Base-by-base conservation (phyloP, 2,888 invertebrate species). In the Andrena fulva region DNA sequence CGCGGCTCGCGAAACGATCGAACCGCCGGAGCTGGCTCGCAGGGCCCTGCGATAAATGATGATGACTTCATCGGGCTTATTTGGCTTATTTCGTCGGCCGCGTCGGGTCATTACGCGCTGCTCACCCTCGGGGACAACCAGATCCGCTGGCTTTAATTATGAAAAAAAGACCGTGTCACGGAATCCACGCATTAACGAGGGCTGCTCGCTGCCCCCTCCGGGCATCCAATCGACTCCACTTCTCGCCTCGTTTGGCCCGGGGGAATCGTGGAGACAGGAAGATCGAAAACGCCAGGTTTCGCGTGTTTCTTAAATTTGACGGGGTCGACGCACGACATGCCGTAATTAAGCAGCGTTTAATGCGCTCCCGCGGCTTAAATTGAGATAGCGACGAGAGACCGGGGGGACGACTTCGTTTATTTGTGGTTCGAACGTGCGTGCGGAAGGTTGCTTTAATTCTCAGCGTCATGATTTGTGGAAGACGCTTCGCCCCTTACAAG, bases 131-230 rank as follows among this genome's bases (percentile, higher is more conserved):
- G 20, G 24, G 56, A 20, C 56, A 10, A 24, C 24, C 24, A 20
- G 10, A 56, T 42, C 24, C 27, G 63, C 27, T 29, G 24, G 56
- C 56, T 54, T 59, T 69, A 62, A 80, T 81, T 50, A 62, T 50
- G 73, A 29, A 59, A 60, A 70, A 69, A 78, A 27, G 54, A 16
- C 16, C 31, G 27, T 27, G 52, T 81, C 80, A 80, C 80, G 82
- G 35, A 63, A 82, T 75, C 48, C 69, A 33, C 62, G 68, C 73
- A 74, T 81, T 80, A 81, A 78, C 62, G 67, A 68, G 78, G 68
- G 35, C 12, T 48, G 42, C 56, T 29, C 29, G 5, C 48, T 27
- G 12, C 50, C n/a, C n/a, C 2, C 12, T 5, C 67, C 77, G 20
- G 54, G 42, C 42, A 42, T 54, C n/a, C 54, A n/a, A 54, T 54